A percentile compares a stretch with the other conserved stretches of the same genome.
These are phyloP conservation scores for Salvelinus alpinus DNA, from an alignment of 2,113 vertebrate species.

Conservation along the genomic window DNA sequence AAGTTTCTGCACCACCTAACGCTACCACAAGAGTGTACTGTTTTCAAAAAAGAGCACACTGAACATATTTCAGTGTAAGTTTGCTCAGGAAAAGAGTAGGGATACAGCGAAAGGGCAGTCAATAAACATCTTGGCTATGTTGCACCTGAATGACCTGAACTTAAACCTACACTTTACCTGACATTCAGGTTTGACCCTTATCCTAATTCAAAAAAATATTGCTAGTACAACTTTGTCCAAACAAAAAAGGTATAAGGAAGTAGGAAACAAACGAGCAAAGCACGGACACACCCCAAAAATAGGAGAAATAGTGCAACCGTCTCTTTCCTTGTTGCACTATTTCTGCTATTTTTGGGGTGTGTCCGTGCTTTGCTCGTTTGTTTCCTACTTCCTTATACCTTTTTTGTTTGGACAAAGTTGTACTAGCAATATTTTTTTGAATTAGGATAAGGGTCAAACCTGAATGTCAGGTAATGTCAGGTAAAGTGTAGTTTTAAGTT, in stretches of 20 bases:
- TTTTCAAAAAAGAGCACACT: conserved; percentile 16
- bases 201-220: not conserved
- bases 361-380: conserved; percentile 16
- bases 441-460: not conserved
- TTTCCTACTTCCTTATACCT: conserved; percentile 72
- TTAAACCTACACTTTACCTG: not conserved
- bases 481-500: too few species aligned
- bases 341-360: not conserved
- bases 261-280: conserved; percentile 23
- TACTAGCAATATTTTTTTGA: not conserved
- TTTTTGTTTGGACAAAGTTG: not conserved
- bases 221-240: not conserved
- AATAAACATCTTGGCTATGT: too few species aligned
- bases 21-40: conserved; percentile 61
- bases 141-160: too few species aligned
- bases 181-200: not conserved
- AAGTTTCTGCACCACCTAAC: conserved; percentile 1
- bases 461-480: not conserved
- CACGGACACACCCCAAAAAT: not conserved
- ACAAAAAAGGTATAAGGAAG: conserved; percentile 71
- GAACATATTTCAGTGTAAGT: not conserved
- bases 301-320: not conserved
- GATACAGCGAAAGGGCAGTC: not conserved
- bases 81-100: not conserved
- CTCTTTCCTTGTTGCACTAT: too few species aligned